Conservation (phyloP, 2,888 invertebrate genomes). For the Callyntrura guangdongensis region DNA sequence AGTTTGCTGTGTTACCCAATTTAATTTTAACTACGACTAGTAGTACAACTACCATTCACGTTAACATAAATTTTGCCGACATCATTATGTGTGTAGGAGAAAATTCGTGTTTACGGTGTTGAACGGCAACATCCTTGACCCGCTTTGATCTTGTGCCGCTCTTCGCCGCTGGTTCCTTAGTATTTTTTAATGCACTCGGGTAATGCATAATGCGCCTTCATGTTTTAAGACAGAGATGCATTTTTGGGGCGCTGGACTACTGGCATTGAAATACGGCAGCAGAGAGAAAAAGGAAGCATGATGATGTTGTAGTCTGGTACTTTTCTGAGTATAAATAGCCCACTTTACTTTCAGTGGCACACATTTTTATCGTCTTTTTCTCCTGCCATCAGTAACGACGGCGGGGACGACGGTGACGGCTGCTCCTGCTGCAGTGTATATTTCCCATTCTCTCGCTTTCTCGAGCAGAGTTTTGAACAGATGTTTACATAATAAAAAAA, state of each 20-base stretch:
- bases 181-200: constrained; percentile 5
- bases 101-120: background rate
- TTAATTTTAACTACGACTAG: too few relatives aligned
- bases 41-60: background rate
- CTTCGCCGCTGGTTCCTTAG: too few relatives aligned
- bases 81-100: background rate
- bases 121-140: constrained; percentile 44
- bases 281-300: background rate
- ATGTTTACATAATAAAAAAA: constrained; percentile 35
- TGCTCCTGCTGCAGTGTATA: constrained; percentile 7
- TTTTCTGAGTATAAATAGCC: background rate
- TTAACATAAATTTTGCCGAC: background rate
- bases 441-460: background rate
- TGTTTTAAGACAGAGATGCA: constrained; percentile 21
- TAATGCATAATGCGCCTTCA: constrained; percentile 2
- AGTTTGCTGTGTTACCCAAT: too few relatives aligned
- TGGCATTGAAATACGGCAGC: background rate
- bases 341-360: constrained; percentile 12
- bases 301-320: background rate
- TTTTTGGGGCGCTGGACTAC: background rate
- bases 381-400: background rate
- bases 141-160: background rate
- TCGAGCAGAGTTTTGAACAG: constrained; percentile 10
- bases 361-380: background rate
- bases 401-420: background rate